These are phyloP conservation scores for Lytechinus variegatus DNA, from an alignment of 35 echinoderm and acorn worm genomes.

Conservation along the genomic window DNA sequence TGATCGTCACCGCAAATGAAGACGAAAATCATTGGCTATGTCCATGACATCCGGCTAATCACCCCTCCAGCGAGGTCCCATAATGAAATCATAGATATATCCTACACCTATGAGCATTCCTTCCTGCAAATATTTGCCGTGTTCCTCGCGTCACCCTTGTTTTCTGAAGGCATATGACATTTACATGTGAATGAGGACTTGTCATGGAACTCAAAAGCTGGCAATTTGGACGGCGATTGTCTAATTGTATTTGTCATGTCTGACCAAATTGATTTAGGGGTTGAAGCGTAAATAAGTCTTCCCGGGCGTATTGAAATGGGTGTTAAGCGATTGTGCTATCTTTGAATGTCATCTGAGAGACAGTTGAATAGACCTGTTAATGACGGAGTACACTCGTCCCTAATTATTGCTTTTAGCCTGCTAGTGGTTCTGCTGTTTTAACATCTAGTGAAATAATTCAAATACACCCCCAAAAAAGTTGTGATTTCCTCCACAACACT, in stretches of 20 bases:
- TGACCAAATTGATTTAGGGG: constrained; percentile 3
- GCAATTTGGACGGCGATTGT: background rate
- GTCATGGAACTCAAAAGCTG: background rate
- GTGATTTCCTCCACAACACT: too few relatives aligned
- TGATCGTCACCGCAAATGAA: background rate
- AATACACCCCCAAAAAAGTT: too few relatives aligned
- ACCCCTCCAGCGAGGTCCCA: background rate
- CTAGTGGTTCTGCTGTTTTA: too few relatives aligned
- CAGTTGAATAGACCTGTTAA: background rate
- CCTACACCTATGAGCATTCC: background rate
- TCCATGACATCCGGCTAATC: background rate
- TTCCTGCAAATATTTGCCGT: background rate
- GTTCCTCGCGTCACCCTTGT: background rate
- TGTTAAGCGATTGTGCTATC: background rate
- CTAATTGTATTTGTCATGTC: background rate
- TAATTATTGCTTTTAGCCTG: too few relatives aligned
- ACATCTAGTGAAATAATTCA: too few relatives aligned
- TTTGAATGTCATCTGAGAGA: background rate
- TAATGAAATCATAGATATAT: background rate
- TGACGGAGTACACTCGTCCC: background rate
- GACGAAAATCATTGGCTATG: background rate
- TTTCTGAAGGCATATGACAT: background rate
- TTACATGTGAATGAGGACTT: background rate
- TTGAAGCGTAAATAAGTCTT: background rate
- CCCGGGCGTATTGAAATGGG: background rate